phyloP scores from a whole-genome alignment of 2,888 invertebrate species.

The Leptinotarsa rubiginosa region DNA sequence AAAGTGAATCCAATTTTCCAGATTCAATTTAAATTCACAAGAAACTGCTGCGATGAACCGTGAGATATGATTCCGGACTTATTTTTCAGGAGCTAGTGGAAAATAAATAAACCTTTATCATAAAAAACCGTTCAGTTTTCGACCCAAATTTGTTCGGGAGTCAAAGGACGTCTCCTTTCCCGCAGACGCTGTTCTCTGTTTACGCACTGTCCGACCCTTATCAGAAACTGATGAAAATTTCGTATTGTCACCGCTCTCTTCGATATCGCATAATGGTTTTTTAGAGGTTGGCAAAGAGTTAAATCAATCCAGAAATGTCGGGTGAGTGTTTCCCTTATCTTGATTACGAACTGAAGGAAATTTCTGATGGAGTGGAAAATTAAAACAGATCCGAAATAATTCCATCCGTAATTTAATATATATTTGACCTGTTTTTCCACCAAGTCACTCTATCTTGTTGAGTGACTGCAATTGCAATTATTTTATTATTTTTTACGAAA shows the following conservation, averaged over 20 bases:
- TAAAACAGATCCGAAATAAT: not conserved
- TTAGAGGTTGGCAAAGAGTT: conserved; percentile 25
- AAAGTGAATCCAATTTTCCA: not conserved
- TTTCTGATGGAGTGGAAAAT: not conserved
- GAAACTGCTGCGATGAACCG: conserved; percentile 26
- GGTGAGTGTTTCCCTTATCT: not conserved
- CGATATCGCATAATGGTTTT: conserved; percentile 30
- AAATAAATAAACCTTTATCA: conserved; percentile 26
- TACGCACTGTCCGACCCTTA: conserved; percentile 41
- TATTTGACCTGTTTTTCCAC: not conserved
- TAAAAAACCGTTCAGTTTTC: conserved; percentile 33
- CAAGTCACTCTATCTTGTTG: not conserved
- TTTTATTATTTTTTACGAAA: too few species aligned
- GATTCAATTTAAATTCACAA: conserved; percentile 14
- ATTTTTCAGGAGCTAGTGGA: not conserved
- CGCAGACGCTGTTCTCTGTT: conserved; percentile 32
- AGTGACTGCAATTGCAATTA: too few species aligned
- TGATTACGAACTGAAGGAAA: not conserved
- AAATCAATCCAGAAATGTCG: conserved; percentile 24
- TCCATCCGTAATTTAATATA: not conserved
- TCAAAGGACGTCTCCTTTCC: conserved; percentile 23
- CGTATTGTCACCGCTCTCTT: conserved; percentile 28
- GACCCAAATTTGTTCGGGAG: conserved; percentile 35
- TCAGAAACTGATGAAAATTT: conserved; percentile 41
- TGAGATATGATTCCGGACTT: conserved; percentile 21